Base-by-base conservation (phyloP, 1,140 invertebrate genomes). In the Philopotamus ludificatus region DNA sequence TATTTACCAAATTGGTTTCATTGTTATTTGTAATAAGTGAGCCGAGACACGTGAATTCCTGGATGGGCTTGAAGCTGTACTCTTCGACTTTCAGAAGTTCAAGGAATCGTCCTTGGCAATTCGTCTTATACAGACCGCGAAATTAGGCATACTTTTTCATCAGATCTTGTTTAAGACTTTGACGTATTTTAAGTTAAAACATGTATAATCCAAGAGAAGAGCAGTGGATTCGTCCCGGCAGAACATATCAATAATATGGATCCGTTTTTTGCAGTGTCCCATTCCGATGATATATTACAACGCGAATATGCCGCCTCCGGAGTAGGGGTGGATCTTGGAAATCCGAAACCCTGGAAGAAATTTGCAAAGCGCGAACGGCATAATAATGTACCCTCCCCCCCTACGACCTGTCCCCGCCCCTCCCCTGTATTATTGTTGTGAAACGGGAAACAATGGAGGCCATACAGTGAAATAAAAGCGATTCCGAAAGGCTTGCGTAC, bases 341-440 rank as follows among this genome's bases (percentile, higher is more conserved):
- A 57, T 57, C 54, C 54, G 54, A 42, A 57, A 42, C 39, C 28
- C 54, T 42, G 34, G 54, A 57, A 57, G 54, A 57, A 42, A 57
- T 57, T 57, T 57, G 54, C 54, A 57, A 57, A 57, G 54, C 54
- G 54, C 54, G 54, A 57, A 57, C 39, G 54, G 54, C 54, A 57
- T 57, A 57, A 57, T 57, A 57, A 57, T 57, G 54, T 39, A 28
- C 41, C 53, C 34, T 16, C 54, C 54, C 39, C 15, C 9, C 4
- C 22, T 16, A 10, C 9, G 18, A 21, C 49, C 49, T 10, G 22
- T 3, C 26, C 47, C 22, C 1, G 4, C 47, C 1, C 42, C 42
- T 15, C 4, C 22, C 21, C 44, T 55, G n/a, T 42, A 57, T 57
- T 57, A 57, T 57, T 42, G 54, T 57, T 57, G 54, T 57, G 54